These are phyloP conservation scores for Kryptolebias ocellatus DNA, from an alignment of 2,797 vertebrate genomes.

Conservation along the genomic window DNA sequence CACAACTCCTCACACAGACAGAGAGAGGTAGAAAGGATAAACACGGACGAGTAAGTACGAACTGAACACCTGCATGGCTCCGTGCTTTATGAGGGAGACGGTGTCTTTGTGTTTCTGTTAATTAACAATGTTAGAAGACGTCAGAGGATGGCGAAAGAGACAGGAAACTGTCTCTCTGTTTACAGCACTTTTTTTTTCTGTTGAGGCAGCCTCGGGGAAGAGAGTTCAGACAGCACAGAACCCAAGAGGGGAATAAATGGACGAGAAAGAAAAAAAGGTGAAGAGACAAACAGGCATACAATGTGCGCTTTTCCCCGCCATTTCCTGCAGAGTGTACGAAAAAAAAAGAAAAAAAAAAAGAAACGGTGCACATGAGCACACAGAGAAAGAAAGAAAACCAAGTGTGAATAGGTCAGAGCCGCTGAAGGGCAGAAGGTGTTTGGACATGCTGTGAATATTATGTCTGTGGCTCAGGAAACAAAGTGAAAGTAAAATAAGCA, in stretches of 20 bases:
- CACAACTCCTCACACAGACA: constrained; percentile 27
- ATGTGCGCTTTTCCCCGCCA: constrained; percentile 5
- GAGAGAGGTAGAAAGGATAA: constrained; percentile 18
- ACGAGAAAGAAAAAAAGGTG: constrained; percentile 18
- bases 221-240: constrained; percentile 39
- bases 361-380: constrained; percentile 8
- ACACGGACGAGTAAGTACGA: constrained; percentile 55
- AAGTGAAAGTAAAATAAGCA: constrained; percentile 40
- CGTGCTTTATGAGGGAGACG: constrained; percentile 11
- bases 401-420: constrained; percentile 58
- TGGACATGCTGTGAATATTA: constrained; percentile 23
- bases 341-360: constrained; percentile 10
- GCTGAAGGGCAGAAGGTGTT: constrained; percentile 15
- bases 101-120: constrained; percentile 5
- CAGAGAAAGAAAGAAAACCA: constrained; percentile 11
- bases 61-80: constrained; percentile 24
- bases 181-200: constrained; percentile 51
- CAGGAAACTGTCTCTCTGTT: constrained; percentile 18
- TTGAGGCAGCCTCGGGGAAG: constrained; percentile 51
- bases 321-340: constrained; percentile 35
- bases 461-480: constrained; percentile 53
- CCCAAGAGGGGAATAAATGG: too few species aligned
- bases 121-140: neutral
- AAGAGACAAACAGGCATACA: constrained; percentile 1
- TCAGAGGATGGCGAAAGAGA: constrained; percentile 7